Evolutionary conservation across 2,797 vertebrate genomes (phyloP).

Genomic region (Antennarius maculatus): DNA sequence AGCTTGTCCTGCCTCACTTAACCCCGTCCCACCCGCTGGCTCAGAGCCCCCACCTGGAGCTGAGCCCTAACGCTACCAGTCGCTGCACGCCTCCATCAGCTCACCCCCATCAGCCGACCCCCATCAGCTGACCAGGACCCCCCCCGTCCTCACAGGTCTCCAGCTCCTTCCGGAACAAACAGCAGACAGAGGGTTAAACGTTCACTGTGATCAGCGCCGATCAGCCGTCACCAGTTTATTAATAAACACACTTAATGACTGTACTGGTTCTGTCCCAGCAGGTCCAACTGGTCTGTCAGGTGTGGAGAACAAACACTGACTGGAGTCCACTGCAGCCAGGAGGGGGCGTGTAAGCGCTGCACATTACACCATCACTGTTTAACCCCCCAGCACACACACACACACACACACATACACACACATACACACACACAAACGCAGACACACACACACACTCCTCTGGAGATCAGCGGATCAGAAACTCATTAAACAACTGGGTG

Average conservation of each 20-base stretch:
- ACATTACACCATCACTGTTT: neutral
- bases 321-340: neutral
- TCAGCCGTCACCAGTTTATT: conserved; percentile 20
- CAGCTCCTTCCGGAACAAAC: neutral
- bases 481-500: too few relatives aligned
- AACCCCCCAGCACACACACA: neutral
- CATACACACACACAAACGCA: conserved; percentile 4
- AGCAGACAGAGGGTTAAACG: neutral
- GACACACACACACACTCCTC: too few relatives aligned
- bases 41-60: conserved; percentile 27
- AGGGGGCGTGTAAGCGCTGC: neutral
- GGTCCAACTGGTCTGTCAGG: conserved; percentile 50
- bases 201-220: conserved; percentile 26
- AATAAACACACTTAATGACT: conserved; percentile 13
- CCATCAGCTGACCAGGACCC: neutral
- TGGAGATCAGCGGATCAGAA: too few relatives aligned
- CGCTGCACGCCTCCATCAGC: conserved; percentile 43
- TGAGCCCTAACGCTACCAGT: conserved; percentile 46
- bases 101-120: conserved; percentile 1
- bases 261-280: conserved; percentile 14
- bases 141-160: conserved; percentile 7
- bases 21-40: conserved; percentile 18
- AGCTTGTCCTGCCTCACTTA: conserved; percentile 42
- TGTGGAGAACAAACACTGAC: conserved; percentile 37
- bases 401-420: neutral